phyloP scores from a whole-genome alignment of 2,113 vertebrate species.

The Malurus cyaneus region DNA sequence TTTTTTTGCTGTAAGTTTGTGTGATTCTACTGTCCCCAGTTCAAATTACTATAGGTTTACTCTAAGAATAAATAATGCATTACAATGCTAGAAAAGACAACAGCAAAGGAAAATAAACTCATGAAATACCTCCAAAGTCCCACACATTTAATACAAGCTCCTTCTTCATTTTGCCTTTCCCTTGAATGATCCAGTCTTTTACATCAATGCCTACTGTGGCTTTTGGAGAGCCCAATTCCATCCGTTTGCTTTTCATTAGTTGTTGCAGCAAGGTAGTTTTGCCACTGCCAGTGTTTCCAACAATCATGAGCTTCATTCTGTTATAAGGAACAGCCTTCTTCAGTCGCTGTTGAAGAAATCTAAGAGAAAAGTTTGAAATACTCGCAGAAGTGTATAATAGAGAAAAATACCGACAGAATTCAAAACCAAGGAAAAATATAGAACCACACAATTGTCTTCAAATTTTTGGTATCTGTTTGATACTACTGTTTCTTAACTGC shows the following conservation, averaged over 20 bases:
- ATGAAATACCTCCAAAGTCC: conserved; percentile 91
- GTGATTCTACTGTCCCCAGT: neutral
- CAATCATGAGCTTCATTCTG: conserved; percentile 94
- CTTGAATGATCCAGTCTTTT: conserved; percentile 86
- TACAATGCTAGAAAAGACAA: neutral
- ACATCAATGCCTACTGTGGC: conserved; percentile 82
- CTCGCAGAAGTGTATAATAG: neutral
- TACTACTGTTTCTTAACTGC: neutral
- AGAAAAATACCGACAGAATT: neutral
- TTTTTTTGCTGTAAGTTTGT: neutral
- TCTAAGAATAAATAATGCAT: neutral
- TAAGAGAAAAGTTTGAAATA: conserved; percentile 45
- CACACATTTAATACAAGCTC: conserved; percentile 90
- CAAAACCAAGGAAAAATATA: neutral
- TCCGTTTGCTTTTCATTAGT: conserved; percentile 84
- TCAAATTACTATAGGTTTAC: neutral
- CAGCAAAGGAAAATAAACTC: neutral
- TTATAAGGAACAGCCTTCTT: conserved; percentile 95
- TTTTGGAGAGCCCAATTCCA: conserved; percentile 61
- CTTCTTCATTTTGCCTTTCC: conserved; percentile 80
- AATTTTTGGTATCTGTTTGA: neutral
- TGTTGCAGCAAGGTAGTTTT: conserved; percentile 90
- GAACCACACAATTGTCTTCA: neutral
- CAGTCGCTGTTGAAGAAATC: conserved; percentile 94
- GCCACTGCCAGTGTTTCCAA: conserved; percentile 89